These are phyloP conservation scores for Ips typographus DNA, from an alignment of 1,140 invertebrate species.

Conservation along the genomic window DNA sequence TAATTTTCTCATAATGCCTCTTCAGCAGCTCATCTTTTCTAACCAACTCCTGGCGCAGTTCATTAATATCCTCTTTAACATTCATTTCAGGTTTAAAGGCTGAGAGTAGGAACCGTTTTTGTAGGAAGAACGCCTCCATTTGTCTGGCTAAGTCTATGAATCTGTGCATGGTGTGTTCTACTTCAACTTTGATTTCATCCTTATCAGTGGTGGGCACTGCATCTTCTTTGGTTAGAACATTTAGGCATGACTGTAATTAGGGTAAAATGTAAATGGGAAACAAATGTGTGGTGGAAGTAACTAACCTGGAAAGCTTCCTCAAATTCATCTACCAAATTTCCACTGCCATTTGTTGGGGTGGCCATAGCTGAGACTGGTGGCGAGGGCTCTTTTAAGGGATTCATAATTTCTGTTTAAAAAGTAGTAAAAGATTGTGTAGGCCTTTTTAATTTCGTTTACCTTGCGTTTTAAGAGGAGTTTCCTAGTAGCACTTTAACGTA, in stretches of 20 bases:
- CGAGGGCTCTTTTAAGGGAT: slow-evolving; percentile 50
- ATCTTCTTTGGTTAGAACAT: slow-evolving; percentile 83
- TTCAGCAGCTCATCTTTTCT: slow-evolving; percentile 87
- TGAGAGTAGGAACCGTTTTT: slow-evolving; percentile 87
- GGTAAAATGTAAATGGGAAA: slow-evolving; percentile 8
- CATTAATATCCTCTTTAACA: slow-evolving; percentile 87
- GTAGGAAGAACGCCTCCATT: slow-evolving; percentile 93
- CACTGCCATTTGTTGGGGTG: slow-evolving; percentile 74
- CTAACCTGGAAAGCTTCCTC: slow-evolving; percentile 79
- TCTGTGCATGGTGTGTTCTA: slow-evolving; percentile 78
- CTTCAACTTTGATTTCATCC: slow-evolving; percentile 80
- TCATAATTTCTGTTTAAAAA: slow-evolving; percentile 18
- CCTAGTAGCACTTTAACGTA: too few relatives aligned
- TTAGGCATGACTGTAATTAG: slow-evolving; percentile 71
- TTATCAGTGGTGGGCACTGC: slow-evolving; percentile 72
- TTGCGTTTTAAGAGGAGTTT: too few relatives aligned
- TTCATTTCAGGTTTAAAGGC: slow-evolving; percentile 89
- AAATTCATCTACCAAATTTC: slow-evolving; percentile 81
- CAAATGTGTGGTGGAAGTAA: not conserved
- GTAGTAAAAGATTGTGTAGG: not conserved
- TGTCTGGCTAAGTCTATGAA: slow-evolving; percentile 89
- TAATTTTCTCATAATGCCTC: slow-evolving; percentile 87
- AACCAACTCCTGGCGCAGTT: slow-evolving; percentile 77
- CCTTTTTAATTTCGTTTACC: too few relatives aligned
- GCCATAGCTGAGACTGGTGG: slow-evolving; percentile 62